These are phyloP conservation scores for Agrypnia vestita DNA, from an alignment of 1,140 invertebrate genomes.

Conservation along the genomic window DNA sequence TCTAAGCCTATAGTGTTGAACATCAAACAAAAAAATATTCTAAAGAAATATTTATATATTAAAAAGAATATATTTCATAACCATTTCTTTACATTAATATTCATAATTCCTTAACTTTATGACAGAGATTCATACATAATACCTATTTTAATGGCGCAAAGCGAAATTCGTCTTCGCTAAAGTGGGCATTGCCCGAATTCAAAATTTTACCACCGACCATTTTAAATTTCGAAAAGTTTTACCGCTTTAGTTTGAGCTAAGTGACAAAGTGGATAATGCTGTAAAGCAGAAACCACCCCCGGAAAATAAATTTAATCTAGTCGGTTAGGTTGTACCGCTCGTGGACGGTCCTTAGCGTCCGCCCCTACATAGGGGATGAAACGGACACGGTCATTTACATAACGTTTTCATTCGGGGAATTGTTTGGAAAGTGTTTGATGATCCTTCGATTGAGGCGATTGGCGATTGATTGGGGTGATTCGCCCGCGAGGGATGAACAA, in stretches of 20 bases:
- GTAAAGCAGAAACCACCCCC: not conserved
- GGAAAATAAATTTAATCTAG: not conserved
- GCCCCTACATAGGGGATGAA: too few relatives aligned
- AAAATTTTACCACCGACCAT: constrained; percentile 10
- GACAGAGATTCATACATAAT: not conserved
- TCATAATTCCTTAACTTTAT: not conserved
- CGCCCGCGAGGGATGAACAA: too few relatives aligned
- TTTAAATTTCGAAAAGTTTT: constrained; percentile 13
- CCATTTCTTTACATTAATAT: not conserved
- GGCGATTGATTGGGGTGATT: too few relatives aligned
- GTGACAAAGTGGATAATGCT: constrained; percentile 27
- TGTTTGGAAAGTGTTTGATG: too few relatives aligned
- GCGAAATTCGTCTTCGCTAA: constrained; percentile 10
- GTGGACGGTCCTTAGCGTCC: too few relatives aligned
- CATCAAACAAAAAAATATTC: too few relatives aligned
- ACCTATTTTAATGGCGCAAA: not conserved
- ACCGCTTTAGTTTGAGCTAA: not conserved
- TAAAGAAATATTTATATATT: not conserved
- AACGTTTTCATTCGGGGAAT: too few relatives aligned
- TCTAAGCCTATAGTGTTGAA: too few relatives aligned
- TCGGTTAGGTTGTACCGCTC: not conserved
- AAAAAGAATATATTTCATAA: not conserved
- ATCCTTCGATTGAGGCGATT: too few relatives aligned
- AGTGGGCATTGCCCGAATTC: not conserved
- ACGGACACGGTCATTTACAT: too few relatives aligned